Base-by-base conservation (phyloP, 1,140 invertebrate species). In the Drosophila neocordata region DNA sequence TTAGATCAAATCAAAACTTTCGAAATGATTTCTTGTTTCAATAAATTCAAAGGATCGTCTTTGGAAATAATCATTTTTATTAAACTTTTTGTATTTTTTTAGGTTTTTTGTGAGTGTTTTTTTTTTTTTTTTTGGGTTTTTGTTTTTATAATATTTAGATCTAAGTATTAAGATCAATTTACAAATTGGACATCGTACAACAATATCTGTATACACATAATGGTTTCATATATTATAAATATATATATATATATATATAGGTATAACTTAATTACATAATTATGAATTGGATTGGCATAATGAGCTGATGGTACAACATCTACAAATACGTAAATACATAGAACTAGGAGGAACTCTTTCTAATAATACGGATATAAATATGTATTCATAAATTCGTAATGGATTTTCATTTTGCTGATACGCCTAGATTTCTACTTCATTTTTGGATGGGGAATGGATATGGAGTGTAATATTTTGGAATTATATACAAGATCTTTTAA, bases 141-240 rank as follows among this genome's bases (percentile, higher is more conserved):
- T 24, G 22, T 9, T 69, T 57, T 48, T 69, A 55, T 60, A 55
- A 73, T 81, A n/a, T 62, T 82, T 72, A 62, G 70, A 77, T 77
- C 82, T 85, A 85, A 53, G 68, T 65, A 44, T 82, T 57, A 73
- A 88, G 79, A 88, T 87, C 79, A 87, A 87, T 87, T 87, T 87
- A 87, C 83, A 87, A 48, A 79, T 83, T 83, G 75, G 83, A 87
- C 83, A 87, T 88, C 73, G 83, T 87, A 83, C 84, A 87, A 87
- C 83, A 87, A 87, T 71, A 88, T 87, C 79, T 65, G 73, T 88
- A 79, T 65, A 77, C 66, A 65, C 48, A 53, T 51, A 63, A 20
- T 34, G 37, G 27, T 34, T 56, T 56, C 27, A 48, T 67, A 72
- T 66, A 67, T 37, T 31, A 35, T 64, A 59, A 52, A 75, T 52